Percentiles rank a stretch among this genome's conserved stretches.
Conservation (phyloP, 2,888 invertebrate genomes). For the Sclerodermus sp. region DNA sequence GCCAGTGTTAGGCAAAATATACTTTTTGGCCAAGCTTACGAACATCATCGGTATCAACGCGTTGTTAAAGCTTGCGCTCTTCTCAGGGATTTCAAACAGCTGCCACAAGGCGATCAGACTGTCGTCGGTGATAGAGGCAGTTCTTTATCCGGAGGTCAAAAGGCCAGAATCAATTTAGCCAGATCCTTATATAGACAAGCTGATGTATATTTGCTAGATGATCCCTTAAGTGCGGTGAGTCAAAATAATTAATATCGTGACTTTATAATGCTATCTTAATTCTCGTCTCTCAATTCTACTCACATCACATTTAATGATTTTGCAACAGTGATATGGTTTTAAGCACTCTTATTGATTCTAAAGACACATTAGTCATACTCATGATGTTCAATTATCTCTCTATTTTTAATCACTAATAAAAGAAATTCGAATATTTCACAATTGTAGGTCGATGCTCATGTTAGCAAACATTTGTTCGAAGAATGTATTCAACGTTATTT, state of each 20-base stretch:
- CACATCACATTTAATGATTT: too few relatives aligned
- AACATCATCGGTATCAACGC: slow-evolving; percentile 62
- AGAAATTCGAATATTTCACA: not conserved
- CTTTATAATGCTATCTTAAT: too few relatives aligned
- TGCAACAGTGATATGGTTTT: too few relatives aligned
- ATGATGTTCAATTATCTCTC: not conserved
- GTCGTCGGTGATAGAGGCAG: slow-evolving; percentile 74
- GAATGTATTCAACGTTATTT: slow-evolving; percentile 71
- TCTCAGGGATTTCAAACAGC: slow-evolving; percentile 61
- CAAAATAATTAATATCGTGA: not conserved
- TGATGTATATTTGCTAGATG: slow-evolving; percentile 79
- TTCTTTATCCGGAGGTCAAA: slow-evolving; percentile 73
- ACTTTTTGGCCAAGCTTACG: slow-evolving; percentile 73
- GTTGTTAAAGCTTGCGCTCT: slow-evolving; percentile 56
- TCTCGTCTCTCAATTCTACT: too few relatives aligned
- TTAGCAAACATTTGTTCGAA: slow-evolving; percentile 75
- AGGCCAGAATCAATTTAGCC: slow-evolving; percentile 76
- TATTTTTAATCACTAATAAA: not conserved
- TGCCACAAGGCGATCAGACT: slow-evolving; percentile 70
- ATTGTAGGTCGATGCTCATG: slow-evolving; percentile 68
- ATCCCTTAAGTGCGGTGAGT: slow-evolving; percentile 74
- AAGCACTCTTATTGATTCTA: too few relatives aligned
- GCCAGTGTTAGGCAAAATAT: slow-evolving; percentile 82
- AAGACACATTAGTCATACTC: too few relatives aligned
- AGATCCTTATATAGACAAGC: slow-evolving; percentile 76